Evolutionary conservation across 2,113 vertebrate species (phyloP).

Genomic region (Sceloporus tristichus): DNA sequence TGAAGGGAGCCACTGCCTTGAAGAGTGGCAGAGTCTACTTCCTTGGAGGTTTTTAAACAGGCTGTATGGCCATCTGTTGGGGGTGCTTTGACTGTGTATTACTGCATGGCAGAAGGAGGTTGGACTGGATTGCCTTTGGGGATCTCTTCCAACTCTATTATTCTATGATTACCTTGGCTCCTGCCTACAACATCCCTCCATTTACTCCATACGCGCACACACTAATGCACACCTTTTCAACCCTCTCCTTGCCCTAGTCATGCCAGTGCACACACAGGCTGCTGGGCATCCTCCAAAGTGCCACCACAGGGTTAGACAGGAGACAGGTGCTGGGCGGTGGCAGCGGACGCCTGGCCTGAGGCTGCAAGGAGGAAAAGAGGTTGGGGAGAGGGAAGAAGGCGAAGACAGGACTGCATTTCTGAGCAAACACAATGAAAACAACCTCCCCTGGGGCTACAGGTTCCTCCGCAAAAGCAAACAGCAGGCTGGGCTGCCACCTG

Average conservation of each 20-base stretch:
- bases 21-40: too few relatives aligned
- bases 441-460: slow-evolving; percentile 84
- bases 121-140: too few relatives aligned
- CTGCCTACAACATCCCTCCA: slow-evolving; percentile 72
- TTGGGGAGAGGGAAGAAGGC: slow-evolving; percentile 69
- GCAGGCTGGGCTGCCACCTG: slow-evolving; percentile 79
- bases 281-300: slow-evolving; percentile 70
- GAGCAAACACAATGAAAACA: slow-evolving; percentile 84
- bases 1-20: too few relatives aligned
- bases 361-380: slow-evolving; percentile 71
- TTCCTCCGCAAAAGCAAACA: slow-evolving; percentile 82
- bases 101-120: too few relatives aligned
- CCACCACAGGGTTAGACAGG: slow-evolving; percentile 75
- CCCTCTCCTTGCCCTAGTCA: slow-evolving; percentile 57
- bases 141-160: too few relatives aligned
- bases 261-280: not conserved
- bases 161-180: not conserved
- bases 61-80: too few relatives aligned
- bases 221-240: slow-evolving; percentile 77
- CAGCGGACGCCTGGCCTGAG: slow-evolving; percentile 72
- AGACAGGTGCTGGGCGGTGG: slow-evolving; percentile 84
- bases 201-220: slow-evolving; percentile 48
- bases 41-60: too few relatives aligned
- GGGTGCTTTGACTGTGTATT: too few relatives aligned
- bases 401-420: slow-evolving; percentile 81